Conservation (phyloP, 1,140 invertebrate genomes). For the Polypedilum vanderplanki region DNA sequence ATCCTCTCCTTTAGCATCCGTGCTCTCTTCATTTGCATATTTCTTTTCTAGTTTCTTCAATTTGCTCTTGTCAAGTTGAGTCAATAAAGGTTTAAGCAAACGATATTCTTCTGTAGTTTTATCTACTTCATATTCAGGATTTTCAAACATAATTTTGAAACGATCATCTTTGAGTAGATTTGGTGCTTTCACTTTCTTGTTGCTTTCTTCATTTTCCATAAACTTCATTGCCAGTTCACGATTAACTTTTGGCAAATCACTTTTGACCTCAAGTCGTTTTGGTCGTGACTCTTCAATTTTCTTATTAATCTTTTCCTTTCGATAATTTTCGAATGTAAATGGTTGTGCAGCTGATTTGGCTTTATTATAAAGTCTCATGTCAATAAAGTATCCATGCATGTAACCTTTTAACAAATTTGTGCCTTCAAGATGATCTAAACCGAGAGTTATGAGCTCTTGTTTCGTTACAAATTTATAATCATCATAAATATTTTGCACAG, state of each 20-base stretch:
- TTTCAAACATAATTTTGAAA: conserved; percentile 84
- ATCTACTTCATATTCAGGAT: conserved; percentile 92
- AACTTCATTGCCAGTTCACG: conserved; percentile 80
- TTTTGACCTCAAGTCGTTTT: conserved; percentile 66
- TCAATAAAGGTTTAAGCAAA: conserved; percentile 83
- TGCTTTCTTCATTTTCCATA: conserved; percentile 55
- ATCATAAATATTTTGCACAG: conserved; percentile 78
- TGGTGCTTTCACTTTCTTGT: conserved; percentile 52
- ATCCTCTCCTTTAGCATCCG: conserved; percentile 37
- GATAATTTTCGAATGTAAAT: conserved; percentile 90
- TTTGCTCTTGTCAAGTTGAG: conserved; percentile 64
- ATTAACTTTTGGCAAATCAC: conserved; percentile 69
- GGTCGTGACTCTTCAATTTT: conserved; percentile 77
- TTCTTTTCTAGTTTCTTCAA: conserved; percentile 51
- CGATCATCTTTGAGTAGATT: conserved; percentile 76
- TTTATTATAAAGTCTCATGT: conserved; percentile 87
- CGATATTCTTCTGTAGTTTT: conserved; percentile 76
- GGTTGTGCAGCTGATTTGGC: conserved; percentile 86
- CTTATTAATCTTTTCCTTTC: conserved; percentile 80
- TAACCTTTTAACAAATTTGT: conserved; percentile 89
- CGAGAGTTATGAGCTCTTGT: conserved; percentile 83
- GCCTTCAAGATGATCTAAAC: conserved; percentile 82
- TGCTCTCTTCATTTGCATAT: conserved; percentile 38
- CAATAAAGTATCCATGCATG: conserved; percentile 99
- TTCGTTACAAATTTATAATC: conserved; percentile 98